These are phyloP conservation scores for Galeopterus variegatus DNA, from an alignment of 2,113 vertebrate species.

Conservation along the genomic window DNA sequence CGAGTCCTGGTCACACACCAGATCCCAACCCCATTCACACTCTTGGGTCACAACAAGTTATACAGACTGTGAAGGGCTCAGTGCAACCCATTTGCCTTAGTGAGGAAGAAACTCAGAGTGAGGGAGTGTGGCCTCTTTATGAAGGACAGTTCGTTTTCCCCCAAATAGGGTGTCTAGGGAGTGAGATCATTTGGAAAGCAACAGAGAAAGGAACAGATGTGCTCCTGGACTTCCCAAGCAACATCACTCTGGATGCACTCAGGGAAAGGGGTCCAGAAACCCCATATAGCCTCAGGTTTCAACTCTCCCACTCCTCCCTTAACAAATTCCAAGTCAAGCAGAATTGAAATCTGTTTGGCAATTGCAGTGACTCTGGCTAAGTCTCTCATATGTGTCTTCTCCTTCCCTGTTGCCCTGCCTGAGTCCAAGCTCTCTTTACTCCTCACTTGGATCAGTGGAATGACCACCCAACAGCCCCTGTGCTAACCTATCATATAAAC, in stretches of 20 bases:
- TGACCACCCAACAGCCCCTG: not conserved
- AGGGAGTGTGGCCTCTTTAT: not conserved
- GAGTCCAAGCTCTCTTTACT: not conserved
- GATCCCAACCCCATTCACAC: not conserved
- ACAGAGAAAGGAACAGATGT: not conserved
- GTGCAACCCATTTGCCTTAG: not conserved
- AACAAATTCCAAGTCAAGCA: not conserved
- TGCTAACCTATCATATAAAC: not conserved
- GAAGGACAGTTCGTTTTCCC: not conserved
- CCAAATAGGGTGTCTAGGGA: not conserved
- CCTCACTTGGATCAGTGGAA: too few relatives aligned
- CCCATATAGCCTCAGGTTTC: not conserved
- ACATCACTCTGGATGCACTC: too few relatives aligned
- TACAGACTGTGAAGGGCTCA: not conserved
- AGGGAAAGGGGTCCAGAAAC: rapidly evolving
- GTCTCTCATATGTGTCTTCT: not conserved
- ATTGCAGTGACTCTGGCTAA: not conserved
- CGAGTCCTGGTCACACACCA: not conserved
- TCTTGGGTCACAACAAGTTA: not conserved
- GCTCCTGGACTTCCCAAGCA: not conserved
- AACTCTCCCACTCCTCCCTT: too few relatives aligned
- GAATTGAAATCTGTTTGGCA: not conserved
- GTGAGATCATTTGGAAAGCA: not conserved
- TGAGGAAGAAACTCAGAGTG: not conserved
- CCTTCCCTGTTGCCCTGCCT: not conserved